phyloP scores from a whole-genome alignment of 2,797 vertebrate genomes.

The Gila robusta region DNA sequence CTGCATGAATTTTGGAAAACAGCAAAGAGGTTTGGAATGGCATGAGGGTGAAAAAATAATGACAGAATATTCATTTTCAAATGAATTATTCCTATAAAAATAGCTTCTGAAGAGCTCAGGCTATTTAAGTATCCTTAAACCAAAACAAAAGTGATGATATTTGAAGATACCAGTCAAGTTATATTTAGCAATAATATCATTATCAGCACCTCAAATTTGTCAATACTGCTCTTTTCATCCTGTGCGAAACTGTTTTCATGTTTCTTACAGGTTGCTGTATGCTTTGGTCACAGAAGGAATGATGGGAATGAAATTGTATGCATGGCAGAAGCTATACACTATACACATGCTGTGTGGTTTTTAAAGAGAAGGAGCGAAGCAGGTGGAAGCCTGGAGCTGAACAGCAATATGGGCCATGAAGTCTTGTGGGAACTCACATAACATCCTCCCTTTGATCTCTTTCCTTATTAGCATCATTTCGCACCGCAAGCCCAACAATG shows the following conservation, averaged over 20 bases:
- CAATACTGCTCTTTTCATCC: background rate
- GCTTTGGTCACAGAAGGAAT: background rate
- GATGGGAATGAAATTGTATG: background rate
- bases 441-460: constrained; percentile 51
- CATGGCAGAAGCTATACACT: background rate
- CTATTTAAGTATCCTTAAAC: constrained; percentile 1
- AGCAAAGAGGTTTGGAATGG: background rate
- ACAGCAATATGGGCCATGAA: constrained; percentile 48
- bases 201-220: background rate
- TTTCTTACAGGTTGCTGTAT: background rate
- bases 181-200: background rate
- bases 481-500: constrained; percentile 14
- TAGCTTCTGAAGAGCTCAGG: background rate
- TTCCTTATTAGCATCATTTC: constrained; percentile 48
- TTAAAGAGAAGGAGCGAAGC: constrained; percentile 24
- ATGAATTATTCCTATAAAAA: background rate
- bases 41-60: background rate
- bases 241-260: background rate
- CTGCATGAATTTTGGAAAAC: too few relatives aligned
- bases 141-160: background rate
- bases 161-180: background rate
- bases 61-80: background rate
- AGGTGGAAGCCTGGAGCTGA: constrained; percentile 46
- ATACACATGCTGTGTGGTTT: background rate
- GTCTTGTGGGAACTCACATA: constrained; percentile 46